Percentiles rank a stretch among this genome's conserved stretches.
These are phyloP conservation scores for Ectemnius continuus DNA, from an alignment of 2,888 invertebrate species.

Conservation along the genomic window DNA sequence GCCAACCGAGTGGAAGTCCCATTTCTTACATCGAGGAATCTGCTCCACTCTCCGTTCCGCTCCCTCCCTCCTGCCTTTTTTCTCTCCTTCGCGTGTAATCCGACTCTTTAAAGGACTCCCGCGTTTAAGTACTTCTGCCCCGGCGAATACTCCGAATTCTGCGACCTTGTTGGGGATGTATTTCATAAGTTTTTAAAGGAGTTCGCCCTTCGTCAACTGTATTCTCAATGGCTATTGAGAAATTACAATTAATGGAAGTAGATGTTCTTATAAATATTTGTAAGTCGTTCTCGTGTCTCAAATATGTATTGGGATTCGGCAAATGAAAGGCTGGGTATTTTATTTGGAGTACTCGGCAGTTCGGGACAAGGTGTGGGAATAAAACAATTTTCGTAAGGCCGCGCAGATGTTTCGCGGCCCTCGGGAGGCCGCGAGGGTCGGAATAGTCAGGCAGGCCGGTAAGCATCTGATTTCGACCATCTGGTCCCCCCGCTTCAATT, in stretches of 20 bases:
- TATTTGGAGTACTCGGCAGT: too few relatives aligned
- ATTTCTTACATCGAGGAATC: constrained; percentile 58
- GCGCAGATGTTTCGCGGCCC: constrained; percentile 62
- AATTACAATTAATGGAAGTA: too few relatives aligned
- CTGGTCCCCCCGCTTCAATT: constrained; percentile 37
- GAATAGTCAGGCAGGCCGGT: constrained; percentile 62
- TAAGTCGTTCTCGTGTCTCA: too few relatives aligned
- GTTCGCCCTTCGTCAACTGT: neutral
- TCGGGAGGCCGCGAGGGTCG: constrained; percentile 22
- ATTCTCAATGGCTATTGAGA: too few relatives aligned
- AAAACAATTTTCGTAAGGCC: constrained; percentile 47
- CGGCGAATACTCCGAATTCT: constrained; percentile 12
- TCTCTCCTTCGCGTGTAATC: constrained; percentile 56
- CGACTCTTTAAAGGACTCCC: constrained; percentile 52
- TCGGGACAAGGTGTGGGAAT: constrained; percentile 16
- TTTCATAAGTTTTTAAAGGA: constrained; percentile 3
- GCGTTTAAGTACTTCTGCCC: constrained; percentile 23
- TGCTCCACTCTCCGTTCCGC: constrained; percentile 16
- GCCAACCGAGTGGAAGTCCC: constrained; percentile 73
- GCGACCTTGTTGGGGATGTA: neutral
- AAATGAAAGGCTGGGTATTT: too few relatives aligned
- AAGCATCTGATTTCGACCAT: constrained; percentile 65
- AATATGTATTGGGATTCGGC: too few relatives aligned
- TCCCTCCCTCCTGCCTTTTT: constrained; percentile 14
- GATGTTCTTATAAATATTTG: too few relatives aligned